Base-by-base conservation (phyloP, 2,888 invertebrate species). In the Drosophila neoperkinsi region DNA sequence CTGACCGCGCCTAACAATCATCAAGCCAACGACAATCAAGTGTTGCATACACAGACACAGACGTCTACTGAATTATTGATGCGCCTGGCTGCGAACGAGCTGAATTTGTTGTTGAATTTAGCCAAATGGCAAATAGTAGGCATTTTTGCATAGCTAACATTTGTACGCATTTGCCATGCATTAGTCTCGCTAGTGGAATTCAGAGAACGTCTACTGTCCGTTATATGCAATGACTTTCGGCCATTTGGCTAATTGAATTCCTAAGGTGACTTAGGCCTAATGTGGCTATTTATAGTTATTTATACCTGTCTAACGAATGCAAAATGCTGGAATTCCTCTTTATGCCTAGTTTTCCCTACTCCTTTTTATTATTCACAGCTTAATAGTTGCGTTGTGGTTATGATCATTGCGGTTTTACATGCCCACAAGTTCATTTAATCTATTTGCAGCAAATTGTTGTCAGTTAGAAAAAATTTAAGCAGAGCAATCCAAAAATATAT, bases 181-280 rank as follows among this genome's bases (percentile, higher is more conserved):
- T 63, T 63, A 56, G 57, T 43, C 9, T 33, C 2, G 30, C 2
- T 59, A n/a, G 13, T 51, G 53, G 49, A 43, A 65, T 62, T 53
- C 52, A 31, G 30, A 33, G 43, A 60, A 33, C n/a, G 30, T 51
- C 41, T 25, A 58, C 43, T 51, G 1, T 7, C 2, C 9, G 9
- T 46, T 38, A 36, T 56, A 50, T 68, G 52, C 64, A 61, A 53
- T 55, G 59, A 56, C n/a, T n/a, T 62, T 64, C n/a, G 57, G 64
- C 71, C 73, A 85, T 89, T 85, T 89, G 63, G 77, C 73, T 87
- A 89, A 85, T 85, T 89, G 85, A 84, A 89, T 87, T 89, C 77
- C 77, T 77, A 36, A 50, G 67, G 46, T 30, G 2, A 18, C 18
- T 56, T 28, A 0, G 11, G 13, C 31, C 31, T 46, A 59, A 65